A percentile compares a stretch with the other conserved stretches of the same genome.
Conservation (phyloP, 2,888 invertebrate species). For the Eutolmus rufibarbis region DNA sequence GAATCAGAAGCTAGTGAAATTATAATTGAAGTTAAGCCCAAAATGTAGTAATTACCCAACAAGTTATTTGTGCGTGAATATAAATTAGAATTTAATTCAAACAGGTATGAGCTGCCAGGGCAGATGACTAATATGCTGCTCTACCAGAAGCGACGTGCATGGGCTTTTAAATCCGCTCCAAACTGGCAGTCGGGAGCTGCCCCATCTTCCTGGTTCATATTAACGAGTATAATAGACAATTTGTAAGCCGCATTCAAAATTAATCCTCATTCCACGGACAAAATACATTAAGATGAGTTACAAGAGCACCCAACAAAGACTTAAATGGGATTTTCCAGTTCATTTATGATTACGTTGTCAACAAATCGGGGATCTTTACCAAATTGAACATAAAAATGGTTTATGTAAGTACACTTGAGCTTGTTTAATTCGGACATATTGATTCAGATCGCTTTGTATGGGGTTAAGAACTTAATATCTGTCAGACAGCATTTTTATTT, state of each 20-base stretch:
- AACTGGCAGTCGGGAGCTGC: not conserved
- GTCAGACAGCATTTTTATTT: not conserved
- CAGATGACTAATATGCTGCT: not conserved
- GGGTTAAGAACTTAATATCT: conserved; percentile 6
- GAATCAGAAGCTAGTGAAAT: conserved; percentile 5
- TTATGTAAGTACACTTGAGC: conserved; percentile 1
- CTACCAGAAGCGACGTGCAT: not conserved
- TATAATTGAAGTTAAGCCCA: conserved; percentile 13
- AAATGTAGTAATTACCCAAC: conserved; percentile 15
- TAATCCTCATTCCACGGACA: conserved; percentile 27
- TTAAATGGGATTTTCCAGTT: conserved; percentile 17
- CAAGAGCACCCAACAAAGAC: not conserved
- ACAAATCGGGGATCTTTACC: not conserved
- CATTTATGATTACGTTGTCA: not conserved
- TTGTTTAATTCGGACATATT: conserved; percentile 3
- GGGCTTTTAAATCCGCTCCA: conserved; percentile 2
- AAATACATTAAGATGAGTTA: not conserved
- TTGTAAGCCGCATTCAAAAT: conserved; percentile 46
- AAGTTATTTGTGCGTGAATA: conserved; percentile 48
- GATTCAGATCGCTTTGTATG: not conserved
- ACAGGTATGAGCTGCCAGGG: conserved; percentile 1
- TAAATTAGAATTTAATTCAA: conserved; percentile 47
- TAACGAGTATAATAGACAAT: conserved; percentile 39
- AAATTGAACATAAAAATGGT: not conserved
- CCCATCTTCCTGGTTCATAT: not conserved